Percentiles rank a stretch among this genome's conserved stretches.
Evolutionary conservation across 2,797 vertebrate species (phyloP).

Genomic region (Acrossocheilus fasciatus): DNA sequence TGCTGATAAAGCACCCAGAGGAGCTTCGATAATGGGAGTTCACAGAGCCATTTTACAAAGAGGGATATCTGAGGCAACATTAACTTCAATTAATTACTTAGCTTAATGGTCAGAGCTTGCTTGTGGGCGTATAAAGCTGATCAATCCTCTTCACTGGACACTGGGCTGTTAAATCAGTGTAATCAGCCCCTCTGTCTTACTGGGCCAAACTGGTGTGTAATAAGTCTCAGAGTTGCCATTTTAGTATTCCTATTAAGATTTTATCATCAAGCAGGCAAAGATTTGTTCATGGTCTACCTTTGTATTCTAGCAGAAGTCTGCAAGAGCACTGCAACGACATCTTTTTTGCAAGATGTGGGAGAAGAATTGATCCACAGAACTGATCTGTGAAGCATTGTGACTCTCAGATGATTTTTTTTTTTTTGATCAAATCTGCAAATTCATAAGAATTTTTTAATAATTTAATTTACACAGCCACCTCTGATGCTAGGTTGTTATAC

Average conservation of each 20-base stretch:
- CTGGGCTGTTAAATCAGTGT: conserved; percentile 47
- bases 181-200: conserved; percentile 47
- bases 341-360: neutral
- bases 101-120: conserved; percentile 75
- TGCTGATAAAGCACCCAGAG: conserved; percentile 59
- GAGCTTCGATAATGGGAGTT: conserved; percentile 61
- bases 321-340: neutral
- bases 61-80: conserved; percentile 70
- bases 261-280: conserved; percentile 40
- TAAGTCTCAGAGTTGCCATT: conserved; percentile 39
- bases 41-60: conserved; percentile 52
- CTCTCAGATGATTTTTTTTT: neutral
- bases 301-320: neutral
- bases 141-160: conserved; percentile 71
- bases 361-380: neutral
- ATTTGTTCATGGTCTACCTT: conserved; percentile 20
- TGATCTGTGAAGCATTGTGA: neutral
- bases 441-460: neutral
- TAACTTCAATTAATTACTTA: conserved; percentile 79
- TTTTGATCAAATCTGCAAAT: no score
- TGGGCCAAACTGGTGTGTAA: conserved; percentile 28
- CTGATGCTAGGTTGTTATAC: neutral
- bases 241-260: conserved; percentile 52
- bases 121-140: conserved; percentile 62
- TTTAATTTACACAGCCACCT: neutral